phyloP scores from a whole-genome alignment of 2,113 vertebrate species.

The Leptobrachium ailaonicum region DNA sequence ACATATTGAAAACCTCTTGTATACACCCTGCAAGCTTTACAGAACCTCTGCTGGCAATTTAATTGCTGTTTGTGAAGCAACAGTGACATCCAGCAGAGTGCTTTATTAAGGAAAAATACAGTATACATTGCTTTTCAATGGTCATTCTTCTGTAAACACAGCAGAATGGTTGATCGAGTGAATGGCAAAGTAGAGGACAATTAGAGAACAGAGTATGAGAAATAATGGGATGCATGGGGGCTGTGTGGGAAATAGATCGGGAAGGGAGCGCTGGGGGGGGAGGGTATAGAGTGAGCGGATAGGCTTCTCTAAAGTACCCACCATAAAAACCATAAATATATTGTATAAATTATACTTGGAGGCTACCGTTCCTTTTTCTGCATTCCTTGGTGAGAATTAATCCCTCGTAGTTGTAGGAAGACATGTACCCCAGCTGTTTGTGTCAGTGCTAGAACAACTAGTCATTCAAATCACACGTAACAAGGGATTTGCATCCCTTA shows the following conservation, averaged over 20 bases:
- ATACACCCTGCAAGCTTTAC: neutral
- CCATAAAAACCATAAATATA: neutral
- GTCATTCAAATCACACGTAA: constrained; percentile 31
- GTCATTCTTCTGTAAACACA: constrained; percentile 1
- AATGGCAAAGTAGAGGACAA: neutral
- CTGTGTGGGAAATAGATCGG: too few relatives aligned
- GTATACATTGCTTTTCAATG: neutral
- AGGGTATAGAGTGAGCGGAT: too few relatives aligned
- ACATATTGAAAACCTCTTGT: constrained; percentile 20
- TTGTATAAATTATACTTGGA: neutral
- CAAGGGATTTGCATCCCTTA: constrained; percentile 17
- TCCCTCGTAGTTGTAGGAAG: constrained; percentile 10
- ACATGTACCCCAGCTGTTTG: constrained; percentile 8
- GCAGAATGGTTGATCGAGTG: neutral
- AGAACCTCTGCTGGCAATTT: constrained; percentile 21
- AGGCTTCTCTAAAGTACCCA: too few relatives aligned
- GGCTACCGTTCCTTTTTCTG: neutral
- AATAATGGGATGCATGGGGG: too few relatives aligned
- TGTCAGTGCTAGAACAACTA: neutral
- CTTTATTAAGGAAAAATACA: constrained; percentile 21
- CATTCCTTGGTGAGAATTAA: neutral
- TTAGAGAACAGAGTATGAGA: too few relatives aligned
- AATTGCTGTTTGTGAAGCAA: constrained; percentile 30
- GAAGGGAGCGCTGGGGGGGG: too few relatives aligned
- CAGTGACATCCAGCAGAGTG: constrained; percentile 19